Evolutionary conservation across 2,797 vertebrate genomes (phyloP), one percentile per base, ranked within the genome.

Genomic region (Nothura maculosa): DNA sequence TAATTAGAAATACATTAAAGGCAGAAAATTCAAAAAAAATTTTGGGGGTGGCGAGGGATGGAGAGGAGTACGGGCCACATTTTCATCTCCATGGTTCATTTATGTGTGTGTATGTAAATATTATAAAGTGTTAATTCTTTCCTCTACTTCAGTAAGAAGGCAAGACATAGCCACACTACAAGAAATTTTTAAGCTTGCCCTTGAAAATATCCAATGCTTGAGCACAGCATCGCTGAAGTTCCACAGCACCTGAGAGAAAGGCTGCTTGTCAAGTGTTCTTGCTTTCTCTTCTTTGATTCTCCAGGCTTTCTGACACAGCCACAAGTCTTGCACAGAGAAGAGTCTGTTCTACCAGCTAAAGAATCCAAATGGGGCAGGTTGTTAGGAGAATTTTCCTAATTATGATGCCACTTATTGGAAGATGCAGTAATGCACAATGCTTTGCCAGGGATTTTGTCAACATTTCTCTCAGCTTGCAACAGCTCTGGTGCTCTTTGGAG

Each of bases 351-450:
- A 24, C 4, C 50, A 77, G 15, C 4, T 50, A 63, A 34, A 11
- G 21, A 57, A 85, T 24, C 27, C 67, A 27, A 70, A 17, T 30
- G 14, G 34, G 7, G 27, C 27, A 30, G 48, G 30, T 38, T 70
- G 27, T 8, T n/a, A 70, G 34, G 34, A 70, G 67, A 54, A 54
- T 70, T 70, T 70, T 54, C 19, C 9, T 54, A 36, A 20, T 54
- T 20, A 20, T 40, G 19, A 70, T 22, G 30, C 48, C 19, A 40
- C 6, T 20, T 70, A 25, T 40, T 38, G 30, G 22, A 87, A 63
- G 28, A 38, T 5, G 19, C 0, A 0, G 17, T 3, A n/a, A 55
- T 55, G 30, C 30, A 55, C 0, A 0, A 63, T 6, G 1, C 60
- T 66, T 77, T 48, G 36, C 17, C 72, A 76, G 57, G 18, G 42